Evolutionary conservation across 2,113 vertebrate species (phyloP), one percentile per base, ranked within the genome.

Genomic region (Beaufortia kweichowensis): DNA sequence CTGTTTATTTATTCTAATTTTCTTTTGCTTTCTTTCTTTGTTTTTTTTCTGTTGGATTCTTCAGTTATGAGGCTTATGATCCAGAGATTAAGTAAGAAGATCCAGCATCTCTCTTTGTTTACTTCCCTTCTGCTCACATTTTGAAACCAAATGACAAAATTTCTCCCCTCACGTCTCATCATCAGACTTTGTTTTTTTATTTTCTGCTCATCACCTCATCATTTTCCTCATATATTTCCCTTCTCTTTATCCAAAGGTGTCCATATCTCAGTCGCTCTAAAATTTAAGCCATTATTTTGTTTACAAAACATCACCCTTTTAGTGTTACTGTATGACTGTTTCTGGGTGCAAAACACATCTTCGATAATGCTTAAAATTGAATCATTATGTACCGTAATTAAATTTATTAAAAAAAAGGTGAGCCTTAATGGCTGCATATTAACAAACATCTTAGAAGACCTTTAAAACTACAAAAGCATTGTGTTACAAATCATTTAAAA

Each of bases 1-100:
- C 21, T 2, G 83, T 70, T 72, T 84, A 72, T 82, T 76, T 88
- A 85, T 84, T 85, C 53, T 84, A 84, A 87, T 11, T 81, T 88
- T 89, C 28, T 89, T 87, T 93, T 89, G 91, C 92, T 92, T 91
- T 92, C 87, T 90, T 78, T 92, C 91, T 10, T 39, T 39, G 35
- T n/a, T n/a, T n/a, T n/a, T n/a, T 88, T 91, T 89, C 90, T 92
- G 88, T 92, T 17, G 88, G 90, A 89, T 90, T 89, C 90, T 93
- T 91, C 94, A 96, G 94, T 94, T 94, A 94, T 94, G 94, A 96
- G 93, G 94, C 96, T 93, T 96, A 96, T 89, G 92, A 95, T 91
- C 94, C 94, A 87, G 94, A 95, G 89, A 96, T 96, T 94, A 98
- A 98, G 96, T 97, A 98, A 98, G 96, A 41, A 92, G 92, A 77